Evolutionary conservation across 2,113 vertebrate genomes (phyloP).

Genomic region (Apteryx owenii): DNA sequence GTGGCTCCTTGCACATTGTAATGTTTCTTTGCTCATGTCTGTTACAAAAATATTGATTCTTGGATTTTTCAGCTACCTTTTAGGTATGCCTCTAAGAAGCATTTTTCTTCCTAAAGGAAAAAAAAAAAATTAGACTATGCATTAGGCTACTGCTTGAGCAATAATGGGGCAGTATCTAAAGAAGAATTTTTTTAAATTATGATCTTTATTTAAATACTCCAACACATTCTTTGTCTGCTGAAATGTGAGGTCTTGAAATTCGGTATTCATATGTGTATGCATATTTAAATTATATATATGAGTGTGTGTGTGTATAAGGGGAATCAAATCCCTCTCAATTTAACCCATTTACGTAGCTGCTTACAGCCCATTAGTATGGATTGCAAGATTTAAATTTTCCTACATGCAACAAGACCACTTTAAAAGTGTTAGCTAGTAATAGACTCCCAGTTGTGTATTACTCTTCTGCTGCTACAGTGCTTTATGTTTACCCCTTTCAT

Average conservation of each 20-base stretch:
- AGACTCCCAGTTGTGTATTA: conserved; percentile 49
- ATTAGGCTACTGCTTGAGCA: neutral
- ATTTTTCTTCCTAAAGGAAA: neutral
- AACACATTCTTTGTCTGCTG: neutral
- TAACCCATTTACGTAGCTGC: neutral
- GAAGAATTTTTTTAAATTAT: neutral
- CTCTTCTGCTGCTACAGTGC: neutral
- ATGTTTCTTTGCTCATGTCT: neutral
- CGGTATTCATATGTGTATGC: neutral
- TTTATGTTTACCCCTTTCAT: neutral
- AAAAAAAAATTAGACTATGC: neutral
- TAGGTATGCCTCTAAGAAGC: neutral
- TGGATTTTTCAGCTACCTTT: neutral
- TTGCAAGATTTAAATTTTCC: conserved; percentile 31
- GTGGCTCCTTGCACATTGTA: neutral
- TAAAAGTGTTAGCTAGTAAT: neutral
- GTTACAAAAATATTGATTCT: neutral
- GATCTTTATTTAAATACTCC: neutral
- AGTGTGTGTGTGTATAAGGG: neutral
- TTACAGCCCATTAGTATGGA: conserved; percentile 12
- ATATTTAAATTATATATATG: neutral
- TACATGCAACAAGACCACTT: conserved; percentile 34
- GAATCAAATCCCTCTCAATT: conserved; percentile 37
- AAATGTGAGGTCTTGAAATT: neutral
- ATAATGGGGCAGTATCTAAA: neutral